Evolutionary conservation across 2,113 vertebrate genomes (phyloP), one percentile per base, ranked within the genome.

Genomic region (Dolichallabes microphthalmus): DNA sequence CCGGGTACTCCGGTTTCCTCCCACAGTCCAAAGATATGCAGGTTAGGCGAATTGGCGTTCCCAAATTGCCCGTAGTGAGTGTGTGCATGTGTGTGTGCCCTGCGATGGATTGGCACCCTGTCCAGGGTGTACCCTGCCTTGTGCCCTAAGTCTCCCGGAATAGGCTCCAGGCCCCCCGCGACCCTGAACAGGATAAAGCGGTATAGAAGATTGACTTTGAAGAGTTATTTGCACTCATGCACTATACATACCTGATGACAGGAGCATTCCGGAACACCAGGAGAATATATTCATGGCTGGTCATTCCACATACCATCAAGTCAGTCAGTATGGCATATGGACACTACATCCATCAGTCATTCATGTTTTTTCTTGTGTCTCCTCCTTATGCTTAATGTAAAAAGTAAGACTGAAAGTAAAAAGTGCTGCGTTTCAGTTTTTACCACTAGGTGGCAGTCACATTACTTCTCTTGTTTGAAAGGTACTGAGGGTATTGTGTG

Each of bases 371-470:
- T 30, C 19, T 55, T 76, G 13, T 3, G 50, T 50, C 73, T 73
- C 25, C 32, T 20, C 15, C 32, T 39, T 71, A 5, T 76, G 0
- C 4, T 45, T 11, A 13, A 13, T 35, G 25, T 15, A 17, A 4
- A 55, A 76, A 9, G 25, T 27, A n/a, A n/a, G n/a, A n/a, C n/a
- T 35, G 4, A 55, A 76, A 17, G 25, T 15, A 17, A 4, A 55
- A 76, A 9, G 25, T 27, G 17, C 27, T 20, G 75, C 12, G 9
- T 20, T 30, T 78, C 8, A 4, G n/a, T 79, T 58, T 71, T 30
- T 8, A 80, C 79, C 85, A 57, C 58, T 86, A 82, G 85, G 60
- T 82, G 79, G 69, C 85, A 58, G 69, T 76, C 45, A 50, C 10
- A 57, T n/a, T 55, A 25, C 58, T 60, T 39, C 57, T 9, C n/a